Base-by-base conservation (phyloP, 2,797 vertebrate species). In the Microtus agrestis region DNA sequence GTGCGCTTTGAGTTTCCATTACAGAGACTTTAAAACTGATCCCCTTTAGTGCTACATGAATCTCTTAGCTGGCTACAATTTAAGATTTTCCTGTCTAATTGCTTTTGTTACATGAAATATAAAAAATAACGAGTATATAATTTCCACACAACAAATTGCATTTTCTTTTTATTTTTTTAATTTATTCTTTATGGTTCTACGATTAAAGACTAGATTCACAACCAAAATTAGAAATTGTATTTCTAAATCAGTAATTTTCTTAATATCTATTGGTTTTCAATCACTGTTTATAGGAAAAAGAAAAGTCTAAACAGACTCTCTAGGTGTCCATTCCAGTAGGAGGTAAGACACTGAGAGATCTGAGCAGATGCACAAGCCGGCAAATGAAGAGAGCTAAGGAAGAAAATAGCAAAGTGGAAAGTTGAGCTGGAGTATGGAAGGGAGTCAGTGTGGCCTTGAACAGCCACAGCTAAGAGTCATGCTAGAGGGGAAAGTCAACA, bases 191-290 rank as follows among this genome's bases (percentile, higher is more conserved):
- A 71, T 71, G 19, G n/a, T 21, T 71, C 17, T 23, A 9, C 69
- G n/a, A 37, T 37, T 71, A 71, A 71, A 23, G n/a, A 4, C 19
- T 71, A 71, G n/a, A 6, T 19, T 71, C n/a, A 71, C n/a, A 71
- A 23, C n/a, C 69, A 71, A 71, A 71, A 71, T 23, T 71, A 71
- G 71, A 19, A 67, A 15, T 73, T 0, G 37, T 51, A 81, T 71
- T 89, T 34, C 48, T 71, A 77, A 78, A 12, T 85, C 27, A 89
- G 34, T 82, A 82, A 90, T 61, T 96, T 89, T 63, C n/a, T 90
- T 56, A 61, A 11, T 78, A 81, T 10, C 34, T 54, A 37, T 31
- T 78, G 86, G 6, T 51, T 67, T 14, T 79, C 13, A 89, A 78
- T 86, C 65, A 65, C 46, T 63, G 2, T 88, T 89, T 90, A 73